Conservation (phyloP, 2,888 invertebrate genomes). For the Chaetogeoica ovagalla region DNA sequence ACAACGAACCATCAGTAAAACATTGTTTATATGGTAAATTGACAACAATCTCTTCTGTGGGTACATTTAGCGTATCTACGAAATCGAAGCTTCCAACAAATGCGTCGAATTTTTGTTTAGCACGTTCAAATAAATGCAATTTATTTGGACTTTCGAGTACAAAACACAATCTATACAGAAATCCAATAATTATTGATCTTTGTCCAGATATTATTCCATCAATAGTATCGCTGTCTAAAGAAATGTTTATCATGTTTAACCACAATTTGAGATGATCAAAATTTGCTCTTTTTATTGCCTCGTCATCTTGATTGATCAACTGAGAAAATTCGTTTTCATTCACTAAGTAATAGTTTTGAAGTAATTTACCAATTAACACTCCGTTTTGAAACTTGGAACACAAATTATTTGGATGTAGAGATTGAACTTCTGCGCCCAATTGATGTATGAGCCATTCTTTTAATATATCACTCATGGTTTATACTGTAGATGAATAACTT, state of each 20-base stretch:
- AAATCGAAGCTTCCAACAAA: neutral
- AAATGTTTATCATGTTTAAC: neutral
- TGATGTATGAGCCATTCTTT: conserved; percentile 40
- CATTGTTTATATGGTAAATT: neutral
- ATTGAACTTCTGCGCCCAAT: conserved; percentile 17
- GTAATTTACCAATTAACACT: conserved; percentile 31
- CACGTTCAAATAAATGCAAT: conserved; percentile 1
- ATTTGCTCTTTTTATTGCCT: neutral
- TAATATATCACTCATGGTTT: neutral
- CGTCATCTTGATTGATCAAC: neutral
- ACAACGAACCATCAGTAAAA: too few relatives aligned
- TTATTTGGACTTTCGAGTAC: neutral
- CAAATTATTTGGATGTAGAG: neutral
- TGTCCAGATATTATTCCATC: conserved; percentile 7
- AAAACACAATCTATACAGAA: conserved; percentile 34
- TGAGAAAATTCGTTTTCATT: neutral
- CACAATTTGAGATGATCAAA: neutral
- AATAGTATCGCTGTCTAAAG: conserved; percentile 13
- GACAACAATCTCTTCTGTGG: neutral
- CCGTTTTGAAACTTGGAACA: conserved; percentile 36
- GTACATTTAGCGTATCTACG: too few relatives aligned
- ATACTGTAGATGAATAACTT: too few relatives aligned
- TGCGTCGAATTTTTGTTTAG: neutral
- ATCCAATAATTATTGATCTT: neutral
- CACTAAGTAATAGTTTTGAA: conserved; percentile 25